phyloP scores from a whole-genome alignment of 2,888 invertebrate genomes.

The Gasteruption jaculator region DNA sequence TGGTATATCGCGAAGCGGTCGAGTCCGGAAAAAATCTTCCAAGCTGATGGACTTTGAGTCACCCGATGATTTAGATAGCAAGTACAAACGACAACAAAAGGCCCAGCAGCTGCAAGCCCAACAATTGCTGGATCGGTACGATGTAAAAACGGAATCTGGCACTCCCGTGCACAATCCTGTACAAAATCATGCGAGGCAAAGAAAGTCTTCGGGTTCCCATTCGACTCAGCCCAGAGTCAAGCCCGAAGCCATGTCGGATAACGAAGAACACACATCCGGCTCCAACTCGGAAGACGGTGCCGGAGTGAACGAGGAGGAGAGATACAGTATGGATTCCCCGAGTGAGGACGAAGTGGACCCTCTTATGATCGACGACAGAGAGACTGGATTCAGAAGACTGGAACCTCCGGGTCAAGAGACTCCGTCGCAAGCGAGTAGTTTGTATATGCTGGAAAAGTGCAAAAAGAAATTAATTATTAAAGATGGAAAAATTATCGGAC shows the following conservation, averaged over 20 bases:
- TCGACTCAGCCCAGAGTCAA: slow-evolving; percentile 29
- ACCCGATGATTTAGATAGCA: slow-evolving; percentile 76
- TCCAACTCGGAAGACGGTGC: slow-evolving; percentile 43
- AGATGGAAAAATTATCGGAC: slow-evolving; percentile 65
- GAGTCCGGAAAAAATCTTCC: slow-evolving; percentile 91
- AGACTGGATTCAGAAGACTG: slow-evolving; percentile 54
- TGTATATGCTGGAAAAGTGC: slow-evolving; percentile 77
- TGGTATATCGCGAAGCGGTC: slow-evolving; percentile 83
- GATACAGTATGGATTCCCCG: slow-evolving; percentile 42
- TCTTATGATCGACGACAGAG: slow-evolving; percentile 49
- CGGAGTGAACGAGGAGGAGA: slow-evolving; percentile 39
- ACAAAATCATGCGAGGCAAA: slow-evolving; percentile 27
- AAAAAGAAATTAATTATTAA: slow-evolving; percentile 69
- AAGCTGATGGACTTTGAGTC: slow-evolving; percentile 92
- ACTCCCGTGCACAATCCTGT: slow-evolving; percentile 22
- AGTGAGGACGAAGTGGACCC: slow-evolving; percentile 49
- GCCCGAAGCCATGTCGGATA: slow-evolving; percentile 38
- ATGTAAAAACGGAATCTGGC: too few relatives aligned
- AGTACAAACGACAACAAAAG: slow-evolving; percentile 53
- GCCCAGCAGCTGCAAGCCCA: slow-evolving; percentile 39
- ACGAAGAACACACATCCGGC: slow-evolving; percentile 44
- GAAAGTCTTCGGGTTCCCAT: slow-evolving; percentile 35
- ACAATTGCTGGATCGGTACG: slow-evolving; percentile 43
- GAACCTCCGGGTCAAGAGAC: slow-evolving; percentile 52
- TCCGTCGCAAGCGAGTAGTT: slow-evolving; percentile 56